A percentile compares a stretch with the other conserved stretches of the same genome.
Evolutionary conservation across 2,888 invertebrate genomes (phyloP).

Genomic region (Eupeodes luniger): DNA sequence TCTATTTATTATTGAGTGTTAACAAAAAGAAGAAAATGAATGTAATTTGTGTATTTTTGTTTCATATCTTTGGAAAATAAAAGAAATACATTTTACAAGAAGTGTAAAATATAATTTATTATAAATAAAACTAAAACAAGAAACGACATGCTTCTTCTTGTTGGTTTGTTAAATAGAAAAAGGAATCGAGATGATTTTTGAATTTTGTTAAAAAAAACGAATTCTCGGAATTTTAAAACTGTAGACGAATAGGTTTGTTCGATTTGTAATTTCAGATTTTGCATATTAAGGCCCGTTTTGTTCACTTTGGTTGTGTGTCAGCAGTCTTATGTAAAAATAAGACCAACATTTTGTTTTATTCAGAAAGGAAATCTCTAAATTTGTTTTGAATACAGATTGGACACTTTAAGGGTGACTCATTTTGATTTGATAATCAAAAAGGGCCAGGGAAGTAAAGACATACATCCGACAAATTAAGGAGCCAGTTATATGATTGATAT

Average conservation of each 20-base stretch:
- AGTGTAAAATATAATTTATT: neutral
- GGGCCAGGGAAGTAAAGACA: too few relatives aligned
- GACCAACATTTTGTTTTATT: too few relatives aligned
- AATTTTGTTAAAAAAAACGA: neutral
- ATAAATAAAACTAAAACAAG: neutral
- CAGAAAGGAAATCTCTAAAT: too few relatives aligned
- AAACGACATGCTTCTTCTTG: neutral
- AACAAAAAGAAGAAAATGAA: neutral
- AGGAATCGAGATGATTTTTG: neutral
- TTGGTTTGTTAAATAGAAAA: too few relatives aligned
- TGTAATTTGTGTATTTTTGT: conserved; percentile 1
- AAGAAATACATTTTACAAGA: neutral
- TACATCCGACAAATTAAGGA: too few relatives aligned
- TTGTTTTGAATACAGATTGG: too few relatives aligned
- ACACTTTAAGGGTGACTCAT: too few relatives aligned
- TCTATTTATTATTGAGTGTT: neutral
- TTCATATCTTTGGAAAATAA: neutral
- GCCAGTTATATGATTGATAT: too few relatives aligned
- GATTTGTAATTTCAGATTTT: neutral
- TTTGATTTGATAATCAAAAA: too few relatives aligned
- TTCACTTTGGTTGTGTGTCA: neutral
- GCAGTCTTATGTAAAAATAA: too few relatives aligned
- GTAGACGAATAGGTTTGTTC: neutral
- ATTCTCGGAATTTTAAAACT: conserved; percentile 10
- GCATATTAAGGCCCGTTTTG: neutral